Evolutionary conservation across 2,797 vertebrate species (phyloP).

Genomic region (Coendou prehensilis): DNA sequence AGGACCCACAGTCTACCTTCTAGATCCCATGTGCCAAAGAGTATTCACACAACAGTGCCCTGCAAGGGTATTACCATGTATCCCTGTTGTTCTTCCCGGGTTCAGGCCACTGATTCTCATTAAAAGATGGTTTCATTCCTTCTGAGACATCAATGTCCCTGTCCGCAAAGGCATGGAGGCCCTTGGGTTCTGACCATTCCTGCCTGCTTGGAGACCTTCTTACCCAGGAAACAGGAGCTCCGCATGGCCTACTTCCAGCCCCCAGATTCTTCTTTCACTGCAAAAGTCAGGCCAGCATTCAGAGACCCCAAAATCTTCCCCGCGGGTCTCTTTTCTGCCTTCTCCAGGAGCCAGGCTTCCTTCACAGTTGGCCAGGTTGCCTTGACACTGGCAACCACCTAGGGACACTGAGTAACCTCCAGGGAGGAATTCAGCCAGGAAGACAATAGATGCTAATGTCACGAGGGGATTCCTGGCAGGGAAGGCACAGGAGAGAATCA

Average conservation of each 20-base stretch:
- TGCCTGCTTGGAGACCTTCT: background rate
- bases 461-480: background rate
- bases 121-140: slow-evolving; percentile 46
- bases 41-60: background rate
- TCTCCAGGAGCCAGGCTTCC: fast-evolving
- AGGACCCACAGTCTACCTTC: background rate
- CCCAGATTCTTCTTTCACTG: background rate
- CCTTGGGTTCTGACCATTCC: fast-evolving
- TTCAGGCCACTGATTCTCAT: background rate
- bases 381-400: background rate
- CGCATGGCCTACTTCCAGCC: fast-evolving
- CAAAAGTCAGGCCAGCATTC: background rate
- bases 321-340: background rate
- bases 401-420: background rate
- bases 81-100: background rate
- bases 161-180: background rate
- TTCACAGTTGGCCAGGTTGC: background rate
- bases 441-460: slow-evolving; percentile 67
- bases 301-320: fast-evolving
- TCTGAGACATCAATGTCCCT: background rate
- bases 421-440: slow-evolving; percentile 63
- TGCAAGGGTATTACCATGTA: fast-evolving
- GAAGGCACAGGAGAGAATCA: background rate
- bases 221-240: background rate
- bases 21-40: background rate